These are phyloP conservation scores for Scolopax rusticola DNA, from an alignment of 2,797 vertebrate genomes.

Conservation along the genomic window DNA sequence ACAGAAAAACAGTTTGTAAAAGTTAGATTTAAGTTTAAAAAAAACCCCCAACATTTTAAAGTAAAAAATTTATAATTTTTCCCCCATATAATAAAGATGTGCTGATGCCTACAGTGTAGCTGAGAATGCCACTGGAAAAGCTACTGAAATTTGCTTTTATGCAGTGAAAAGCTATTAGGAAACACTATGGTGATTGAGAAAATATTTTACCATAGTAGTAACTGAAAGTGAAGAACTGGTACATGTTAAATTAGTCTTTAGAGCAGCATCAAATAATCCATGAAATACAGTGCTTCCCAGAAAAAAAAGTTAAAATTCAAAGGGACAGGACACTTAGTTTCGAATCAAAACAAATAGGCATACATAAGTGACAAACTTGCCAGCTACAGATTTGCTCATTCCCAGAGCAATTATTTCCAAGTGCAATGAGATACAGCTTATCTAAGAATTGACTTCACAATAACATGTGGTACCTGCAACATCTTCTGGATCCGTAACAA, in stretches of 20 bases:
- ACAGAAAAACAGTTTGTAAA: background rate
- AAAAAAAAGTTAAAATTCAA: background rate
- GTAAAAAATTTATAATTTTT: background rate
- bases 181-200: background rate
- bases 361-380: background rate
- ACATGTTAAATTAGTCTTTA: background rate
- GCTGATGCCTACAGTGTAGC: background rate
- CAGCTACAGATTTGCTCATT: background rate
- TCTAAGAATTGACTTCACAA: background rate
- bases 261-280: background rate
- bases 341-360: background rate
- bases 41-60: background rate
- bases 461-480: constrained; percentile 85
- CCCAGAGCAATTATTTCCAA: background rate
- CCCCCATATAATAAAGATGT: background rate
- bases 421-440: background rate
- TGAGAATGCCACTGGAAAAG: background rate
- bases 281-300: background rate
- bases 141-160: background rate
- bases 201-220: background rate
- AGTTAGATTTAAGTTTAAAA: background rate
- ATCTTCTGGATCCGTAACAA: constrained; percentile 96
- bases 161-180: background rate
- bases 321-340: background rate
- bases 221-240: background rate